Evolutionary conservation across 1,140 invertebrate genomes (phyloP).

Genomic region (Sinella curviseta): DNA sequence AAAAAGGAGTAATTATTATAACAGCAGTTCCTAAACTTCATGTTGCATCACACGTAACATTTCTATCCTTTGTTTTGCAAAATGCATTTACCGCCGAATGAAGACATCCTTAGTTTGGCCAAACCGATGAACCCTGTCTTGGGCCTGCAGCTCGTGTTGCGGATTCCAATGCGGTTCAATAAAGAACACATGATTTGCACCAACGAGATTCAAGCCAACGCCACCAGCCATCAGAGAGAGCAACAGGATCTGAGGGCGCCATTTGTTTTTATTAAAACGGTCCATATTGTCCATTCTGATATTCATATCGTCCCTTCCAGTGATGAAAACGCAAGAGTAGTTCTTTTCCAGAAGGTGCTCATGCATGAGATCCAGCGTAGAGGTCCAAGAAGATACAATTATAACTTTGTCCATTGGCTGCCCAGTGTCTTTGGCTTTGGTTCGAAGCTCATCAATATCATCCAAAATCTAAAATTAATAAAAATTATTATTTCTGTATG

Average conservation of each 20-base stretch:
- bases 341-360: constrained; percentile 60
- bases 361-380: constrained; percentile 69
- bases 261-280: constrained; percentile 37
- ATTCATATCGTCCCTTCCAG: constrained; percentile 57
- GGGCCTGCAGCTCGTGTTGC: constrained; percentile 85
- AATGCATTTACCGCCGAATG: constrained; percentile 72
- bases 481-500: constrained; percentile 27
- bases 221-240: constrained; percentile 86
- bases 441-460: not conserved
- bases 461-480: constrained; percentile 50
- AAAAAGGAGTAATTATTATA: constrained; percentile 31
- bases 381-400: constrained; percentile 85
- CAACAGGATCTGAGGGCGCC: constrained; percentile 65
- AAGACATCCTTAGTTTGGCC: constrained; percentile 79
- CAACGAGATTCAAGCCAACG: constrained; percentile 85
- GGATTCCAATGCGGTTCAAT: constrained; percentile 95
- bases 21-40: not conserved
- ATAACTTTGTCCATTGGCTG: constrained; percentile 66
- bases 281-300: constrained; percentile 29
- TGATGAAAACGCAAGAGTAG: constrained; percentile 64
- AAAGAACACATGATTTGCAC: constrained; percentile 85
- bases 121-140: constrained; percentile 86
- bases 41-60: not conserved
- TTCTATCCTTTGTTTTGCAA: not conserved
- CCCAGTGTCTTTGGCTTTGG: constrained; percentile 8